phyloP scores from a whole-genome alignment of 2,797 vertebrate genomes.

The Sebastes itinus region DNA sequence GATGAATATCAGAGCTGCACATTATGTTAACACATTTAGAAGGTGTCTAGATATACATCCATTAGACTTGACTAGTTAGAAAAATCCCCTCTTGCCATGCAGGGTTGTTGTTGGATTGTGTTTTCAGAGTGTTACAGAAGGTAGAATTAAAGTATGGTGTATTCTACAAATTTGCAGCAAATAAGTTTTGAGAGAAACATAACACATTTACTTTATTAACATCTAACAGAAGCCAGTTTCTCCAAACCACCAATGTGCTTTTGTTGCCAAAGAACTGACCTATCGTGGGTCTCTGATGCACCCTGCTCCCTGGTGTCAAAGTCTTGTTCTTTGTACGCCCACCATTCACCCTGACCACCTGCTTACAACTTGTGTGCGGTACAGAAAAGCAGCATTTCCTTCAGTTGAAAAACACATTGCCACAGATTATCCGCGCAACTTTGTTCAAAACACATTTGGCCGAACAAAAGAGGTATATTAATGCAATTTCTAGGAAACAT shows the following conservation, averaged over 20 bases:
- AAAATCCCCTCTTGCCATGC: background rate
- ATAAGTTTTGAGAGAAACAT: background rate
- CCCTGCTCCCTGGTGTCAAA: background rate
- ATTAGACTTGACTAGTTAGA: background rate
- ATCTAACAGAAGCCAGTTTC: background rate
- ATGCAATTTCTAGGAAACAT: background rate
- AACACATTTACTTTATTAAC: background rate
- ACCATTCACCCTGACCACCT: background rate
- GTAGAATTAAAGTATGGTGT: background rate
- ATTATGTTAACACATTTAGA: background rate
- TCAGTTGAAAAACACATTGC: background rate
- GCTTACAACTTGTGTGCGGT: background rate
- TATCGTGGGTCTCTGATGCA: background rate
- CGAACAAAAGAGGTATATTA: background rate
- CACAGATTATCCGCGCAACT: background rate
- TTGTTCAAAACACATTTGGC: background rate
- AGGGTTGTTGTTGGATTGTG: background rate
- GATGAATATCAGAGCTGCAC: background rate
- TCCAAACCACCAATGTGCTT: background rate
- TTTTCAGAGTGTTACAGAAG: background rate
- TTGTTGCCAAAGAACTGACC: background rate
- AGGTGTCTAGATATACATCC: background rate
- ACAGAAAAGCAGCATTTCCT: background rate
- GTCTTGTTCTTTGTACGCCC: background rate
- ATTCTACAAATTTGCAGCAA: background rate